Conservation (phyloP, 1,140 invertebrate genomes). For the Cataglyphis hispanica region DNA sequence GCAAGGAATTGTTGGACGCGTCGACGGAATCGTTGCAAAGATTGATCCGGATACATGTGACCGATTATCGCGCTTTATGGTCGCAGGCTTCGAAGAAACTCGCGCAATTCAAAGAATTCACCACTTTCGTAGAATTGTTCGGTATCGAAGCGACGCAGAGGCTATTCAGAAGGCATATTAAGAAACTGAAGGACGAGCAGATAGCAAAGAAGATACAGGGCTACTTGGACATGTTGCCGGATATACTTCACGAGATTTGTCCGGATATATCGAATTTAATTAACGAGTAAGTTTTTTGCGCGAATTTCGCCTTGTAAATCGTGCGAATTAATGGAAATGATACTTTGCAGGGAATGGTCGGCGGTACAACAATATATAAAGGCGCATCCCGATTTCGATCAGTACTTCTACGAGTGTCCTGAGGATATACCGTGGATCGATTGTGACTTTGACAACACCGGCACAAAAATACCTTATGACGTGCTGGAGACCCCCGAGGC, state of each 20-base stretch:
- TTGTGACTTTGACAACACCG: constrained; percentile 90
- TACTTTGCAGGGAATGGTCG: constrained; percentile 92
- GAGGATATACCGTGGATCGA: constrained; percentile 94
- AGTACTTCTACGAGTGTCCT: constrained; percentile 95
- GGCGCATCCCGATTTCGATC: constrained; percentile 95
- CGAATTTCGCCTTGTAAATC: not conserved
- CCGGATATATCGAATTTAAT: constrained; percentile 92
- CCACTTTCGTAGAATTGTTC: constrained; percentile 96
- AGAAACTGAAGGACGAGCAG: constrained; percentile 95
- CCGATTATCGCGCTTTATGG: constrained; percentile 95
- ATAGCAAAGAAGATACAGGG: constrained; percentile 92
- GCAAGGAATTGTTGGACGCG: constrained; percentile 95
- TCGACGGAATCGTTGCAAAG: constrained; percentile 95
- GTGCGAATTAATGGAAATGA: not conserved
- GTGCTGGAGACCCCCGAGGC: constrained; percentile 96
- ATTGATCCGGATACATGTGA: constrained; percentile 93
- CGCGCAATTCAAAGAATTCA: constrained; percentile 94
- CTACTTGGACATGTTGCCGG: constrained; percentile 93
- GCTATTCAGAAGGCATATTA: constrained; percentile 93
- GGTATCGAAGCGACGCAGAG: constrained; percentile 94
- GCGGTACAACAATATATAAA: constrained; percentile 94
- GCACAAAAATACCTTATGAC: constrained; percentile 95
- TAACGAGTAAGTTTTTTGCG: constrained; percentile 88
- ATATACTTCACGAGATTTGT: constrained; percentile 93
- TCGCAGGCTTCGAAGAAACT: constrained; percentile 94